Evolutionary conservation across 2,797 vertebrate species (phyloP), one percentile per base, ranked within the genome.

Genomic region (Sebastes taczanowskii): DNA sequence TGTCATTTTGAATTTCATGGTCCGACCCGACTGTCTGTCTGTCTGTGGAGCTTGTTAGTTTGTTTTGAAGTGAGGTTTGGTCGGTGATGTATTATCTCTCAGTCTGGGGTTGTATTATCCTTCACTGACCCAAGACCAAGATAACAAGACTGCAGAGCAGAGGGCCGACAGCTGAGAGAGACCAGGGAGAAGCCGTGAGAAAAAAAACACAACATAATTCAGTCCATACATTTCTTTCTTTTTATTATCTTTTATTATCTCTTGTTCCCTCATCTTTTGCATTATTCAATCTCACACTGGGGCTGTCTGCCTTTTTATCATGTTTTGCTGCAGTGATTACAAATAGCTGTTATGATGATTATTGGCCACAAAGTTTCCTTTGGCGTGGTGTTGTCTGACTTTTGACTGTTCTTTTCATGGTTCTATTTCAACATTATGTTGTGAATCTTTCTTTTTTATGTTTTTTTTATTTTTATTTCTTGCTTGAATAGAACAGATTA

Each of bases 11-110:
- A 70, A 80, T 83, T 67, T 68, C 56, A 64, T 13, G 18, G 63
- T n/a, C 67, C 4, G 10, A 16, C 13, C 46, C 10, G 20, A 20
- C 71, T 63, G 70, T 58, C 58, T 13, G 46, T 25, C 30, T 34
- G 69, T 78, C 70, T 61, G 71, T 29, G 35, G 55, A 66, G 74
- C 87, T 89, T 82, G 74, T 80, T 80, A 82, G 71, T 73, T 73
- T 74, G 78, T 84, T 82, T 73, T 86, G 69, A 86, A 82, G 66
- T 7, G 22, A 60, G 62, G 52, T 53, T 71, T 25, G 27, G 59
- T 25, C 4, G 0, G 71, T 49, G 56, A 78, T 58, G 58, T 60
- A 25, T 74, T 34, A 34, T 59, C 60, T 70, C 59, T 66, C 78
- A 78, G 76, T 32, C 55, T 73, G 62, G 49, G 58, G 18, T 27